A percentile compares a stretch with the other conserved stretches of the same genome.
Conservation (phyloP, 64 coral and sea anemone genomes). For the Stylophora pistillata region DNA sequence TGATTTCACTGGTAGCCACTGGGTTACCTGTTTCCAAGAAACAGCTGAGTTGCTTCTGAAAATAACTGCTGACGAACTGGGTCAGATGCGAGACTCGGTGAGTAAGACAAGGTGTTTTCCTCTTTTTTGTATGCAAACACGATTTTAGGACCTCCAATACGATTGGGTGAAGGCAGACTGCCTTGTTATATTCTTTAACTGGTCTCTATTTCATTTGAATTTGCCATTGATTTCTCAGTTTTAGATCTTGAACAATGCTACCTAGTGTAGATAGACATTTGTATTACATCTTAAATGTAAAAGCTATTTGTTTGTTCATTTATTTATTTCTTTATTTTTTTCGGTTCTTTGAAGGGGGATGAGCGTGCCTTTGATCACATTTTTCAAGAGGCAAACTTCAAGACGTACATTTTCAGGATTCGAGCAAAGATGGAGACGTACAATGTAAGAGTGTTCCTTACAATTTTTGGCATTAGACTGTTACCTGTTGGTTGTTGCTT, state of each 20-base stretch:
- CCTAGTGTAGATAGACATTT: not conserved
- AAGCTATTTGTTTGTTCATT: too few species aligned
- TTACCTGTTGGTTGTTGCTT: not conserved
- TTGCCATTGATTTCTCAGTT: too few species aligned
- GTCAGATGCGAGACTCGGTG: slow-evolving; percentile 74
- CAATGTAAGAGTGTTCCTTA: slow-evolving; percentile 71
- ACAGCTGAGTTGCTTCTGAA: slow-evolving; percentile 76
- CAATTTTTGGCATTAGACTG: too few species aligned
- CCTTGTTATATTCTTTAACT: too few species aligned
- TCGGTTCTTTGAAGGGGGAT: slow-evolving; percentile 43
- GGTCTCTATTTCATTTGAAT: too few species aligned
- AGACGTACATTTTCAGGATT: slow-evolving; percentile 75
- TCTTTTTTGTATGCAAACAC: not conserved
- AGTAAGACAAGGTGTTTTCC: not conserved
- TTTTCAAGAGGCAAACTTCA: slow-evolving; percentile 70
- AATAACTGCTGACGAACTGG: slow-evolving; percentile 73
- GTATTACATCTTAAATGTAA: not conserved
- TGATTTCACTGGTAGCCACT: slow-evolving; percentile 87
- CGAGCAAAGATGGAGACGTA: slow-evolving; percentile 93
- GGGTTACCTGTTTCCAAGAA: slow-evolving; percentile 98
- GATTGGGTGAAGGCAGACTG: too few species aligned
- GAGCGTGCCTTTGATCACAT: slow-evolving; percentile 82
- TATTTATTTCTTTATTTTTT: not conserved
- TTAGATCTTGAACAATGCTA: too few species aligned
- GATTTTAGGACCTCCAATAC: too few species aligned